A percentile compares a stretch with the other conserved stretches of the same genome.
phyloP scores from a whole-genome alignment of 2,888 invertebrate species.

The Coecobrya sp. region DNA sequence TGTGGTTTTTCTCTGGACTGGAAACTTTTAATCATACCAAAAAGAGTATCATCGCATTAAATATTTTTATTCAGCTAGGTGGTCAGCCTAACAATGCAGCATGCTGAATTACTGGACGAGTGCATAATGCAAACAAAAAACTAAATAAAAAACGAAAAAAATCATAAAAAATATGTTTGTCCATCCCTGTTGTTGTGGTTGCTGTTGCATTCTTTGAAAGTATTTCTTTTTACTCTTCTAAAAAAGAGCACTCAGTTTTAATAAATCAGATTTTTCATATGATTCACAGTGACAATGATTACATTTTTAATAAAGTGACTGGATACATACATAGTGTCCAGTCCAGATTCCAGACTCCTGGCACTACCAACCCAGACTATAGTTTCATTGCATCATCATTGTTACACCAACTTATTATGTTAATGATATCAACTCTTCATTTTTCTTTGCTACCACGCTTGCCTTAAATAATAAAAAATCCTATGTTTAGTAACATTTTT shows the following conservation, averaged over 20 bases:
- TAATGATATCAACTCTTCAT: neutral
- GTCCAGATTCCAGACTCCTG: neutral
- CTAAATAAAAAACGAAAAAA: too few species aligned
- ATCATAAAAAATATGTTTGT: neutral
- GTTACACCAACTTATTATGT: neutral
- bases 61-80: neutral
- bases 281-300: slow-evolving; percentile 26
- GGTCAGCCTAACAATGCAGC: neutral
- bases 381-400: neutral
- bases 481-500: neutral
- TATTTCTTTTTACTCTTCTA: neutral
- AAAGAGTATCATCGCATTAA: slow-evolving; percentile 19
- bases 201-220: neutral
- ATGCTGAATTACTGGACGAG: neutral
- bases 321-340: neutral
- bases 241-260: slow-evolving; percentile 4
- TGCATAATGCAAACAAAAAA: neutral
- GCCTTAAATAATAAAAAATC: neutral
- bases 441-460: neutral
- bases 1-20: slow-evolving; percentile 6
- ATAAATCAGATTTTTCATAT: slow-evolving; percentile 46
- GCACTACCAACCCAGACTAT: neutral
- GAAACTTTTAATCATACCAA: slow-evolving; percentile 29
- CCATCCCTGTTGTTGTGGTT: neutral
- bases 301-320: neutral